phyloP scores from a whole-genome alignment of 1,140 invertebrate species.

The Drosophila athabasca region DNA sequence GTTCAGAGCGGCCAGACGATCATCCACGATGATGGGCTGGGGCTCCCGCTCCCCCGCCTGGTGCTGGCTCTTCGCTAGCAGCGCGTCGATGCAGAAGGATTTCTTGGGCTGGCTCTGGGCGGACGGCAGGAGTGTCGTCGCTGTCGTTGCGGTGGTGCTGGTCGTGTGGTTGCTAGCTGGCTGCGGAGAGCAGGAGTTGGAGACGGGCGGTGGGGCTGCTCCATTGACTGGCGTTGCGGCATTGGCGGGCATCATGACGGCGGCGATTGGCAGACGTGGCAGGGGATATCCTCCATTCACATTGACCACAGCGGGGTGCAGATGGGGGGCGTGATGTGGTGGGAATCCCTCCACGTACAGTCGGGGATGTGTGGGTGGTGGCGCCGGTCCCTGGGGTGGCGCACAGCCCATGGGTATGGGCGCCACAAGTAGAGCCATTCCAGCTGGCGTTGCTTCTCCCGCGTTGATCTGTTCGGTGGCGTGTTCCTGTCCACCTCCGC shows the following conservation, averaged over 20 bases:
- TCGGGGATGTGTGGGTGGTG: slow-evolving; percentile 44
- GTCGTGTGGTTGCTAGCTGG: slow-evolving; percentile 23
- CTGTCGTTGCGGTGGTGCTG: slow-evolving; percentile 42
- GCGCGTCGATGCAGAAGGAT: slow-evolving; percentile 88
- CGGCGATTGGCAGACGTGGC: slow-evolving; percentile 61
- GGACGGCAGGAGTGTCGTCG: slow-evolving; percentile 46
- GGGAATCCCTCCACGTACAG: slow-evolving; percentile 65
- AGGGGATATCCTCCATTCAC: slow-evolving; percentile 54
- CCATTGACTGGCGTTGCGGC: slow-evolving; percentile 21
- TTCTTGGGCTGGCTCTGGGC: slow-evolving; percentile 84
- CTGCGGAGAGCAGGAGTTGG: slow-evolving; percentile 11
- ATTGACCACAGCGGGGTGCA: slow-evolving; percentile 28
- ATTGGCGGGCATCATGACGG: slow-evolving; percentile 62
- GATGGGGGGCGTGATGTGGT: slow-evolving; percentile 61
- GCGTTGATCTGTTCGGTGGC: slow-evolving; percentile 16
- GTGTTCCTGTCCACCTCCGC: slow-evolving; percentile 16
- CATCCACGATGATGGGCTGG: slow-evolving; percentile 53
- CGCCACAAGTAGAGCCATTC: slow-evolving; percentile 69
- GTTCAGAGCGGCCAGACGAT: slow-evolving; percentile 69
- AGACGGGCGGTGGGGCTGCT: slow-evolving; percentile 14
- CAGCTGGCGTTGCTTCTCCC: slow-evolving; percentile 13
- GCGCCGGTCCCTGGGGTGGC: slow-evolving; percentile 24
- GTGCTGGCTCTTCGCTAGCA: slow-evolving; percentile 84
- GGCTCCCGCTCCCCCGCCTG: slow-evolving; percentile 28
- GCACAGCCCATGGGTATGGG: slow-evolving; percentile 63